Percentiles rank a stretch among this genome's conserved stretches.
Evolutionary conservation across 2,797 vertebrate species (phyloP).

Genomic region (Tolypeutes matacus): DNA sequence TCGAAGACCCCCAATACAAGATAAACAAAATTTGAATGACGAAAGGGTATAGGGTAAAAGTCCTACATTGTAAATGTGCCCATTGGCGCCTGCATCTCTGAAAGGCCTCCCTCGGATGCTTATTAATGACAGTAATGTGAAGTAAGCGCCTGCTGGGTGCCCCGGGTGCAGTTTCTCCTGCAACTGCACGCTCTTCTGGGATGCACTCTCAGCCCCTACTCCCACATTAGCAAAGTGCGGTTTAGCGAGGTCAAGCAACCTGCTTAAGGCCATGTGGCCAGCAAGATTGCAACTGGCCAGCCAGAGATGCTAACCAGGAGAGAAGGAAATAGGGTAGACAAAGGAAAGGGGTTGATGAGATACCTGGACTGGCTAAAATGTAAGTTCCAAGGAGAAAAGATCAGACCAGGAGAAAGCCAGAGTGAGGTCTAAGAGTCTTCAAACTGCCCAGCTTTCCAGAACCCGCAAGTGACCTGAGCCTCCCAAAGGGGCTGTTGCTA

Average conservation of each 20-base stretch:
- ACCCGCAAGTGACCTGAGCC: not conserved
- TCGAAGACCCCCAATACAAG: not conserved
- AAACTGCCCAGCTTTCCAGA: not conserved
- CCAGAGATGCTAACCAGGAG: not conserved
- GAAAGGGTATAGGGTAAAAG: not conserved
- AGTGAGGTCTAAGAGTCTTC: not conserved
- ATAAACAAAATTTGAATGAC: not conserved
- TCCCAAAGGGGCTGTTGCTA: no score
- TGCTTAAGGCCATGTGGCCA: not conserved
- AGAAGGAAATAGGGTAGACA: not conserved
- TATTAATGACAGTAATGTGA: not conserved
- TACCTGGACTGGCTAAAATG: not conserved
- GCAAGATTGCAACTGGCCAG: not conserved
- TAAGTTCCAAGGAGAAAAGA: not conserved
- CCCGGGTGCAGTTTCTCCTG: not conserved
- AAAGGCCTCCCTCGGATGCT: not conserved
- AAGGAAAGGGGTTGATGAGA: not conserved
- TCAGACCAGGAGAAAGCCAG: not conserved
- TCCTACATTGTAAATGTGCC: not conserved
- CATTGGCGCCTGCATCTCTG: not conserved
- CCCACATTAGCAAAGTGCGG: not conserved
- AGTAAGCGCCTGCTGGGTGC: not conserved
- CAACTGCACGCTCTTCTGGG: not conserved
- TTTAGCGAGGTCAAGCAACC: not conserved
- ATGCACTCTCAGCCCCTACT: not conserved